phyloP scores from a whole-genome alignment of 2,888 invertebrate species.

The Acrobasis repandana region DNA sequence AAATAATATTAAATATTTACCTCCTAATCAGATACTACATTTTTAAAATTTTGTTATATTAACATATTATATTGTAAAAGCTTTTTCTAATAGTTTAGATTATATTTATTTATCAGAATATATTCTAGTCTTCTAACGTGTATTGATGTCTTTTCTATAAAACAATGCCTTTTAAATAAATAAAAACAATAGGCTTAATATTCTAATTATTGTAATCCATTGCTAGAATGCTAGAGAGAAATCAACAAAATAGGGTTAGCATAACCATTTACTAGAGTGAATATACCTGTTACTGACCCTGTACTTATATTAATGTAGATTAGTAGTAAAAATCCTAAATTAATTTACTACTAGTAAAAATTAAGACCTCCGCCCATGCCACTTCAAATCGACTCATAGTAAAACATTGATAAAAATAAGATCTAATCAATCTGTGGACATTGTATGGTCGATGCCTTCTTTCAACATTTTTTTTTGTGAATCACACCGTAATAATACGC shows the following conservation, averaged over 20 bases:
- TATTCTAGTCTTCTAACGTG: slow-evolving; percentile 31
- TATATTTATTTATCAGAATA: slow-evolving; percentile 12
- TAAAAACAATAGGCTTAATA: slow-evolving; percentile 36
- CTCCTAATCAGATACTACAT: no score
- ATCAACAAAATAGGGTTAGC: slow-evolving; percentile 30
- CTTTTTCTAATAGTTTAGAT: background rate
- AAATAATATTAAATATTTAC: no score
- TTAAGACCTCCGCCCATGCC: no score
- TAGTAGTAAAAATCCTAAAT: background rate
- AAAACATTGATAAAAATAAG: no score
- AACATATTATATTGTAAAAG: background rate
- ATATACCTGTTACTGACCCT: slow-evolving; percentile 11
- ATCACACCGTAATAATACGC: no score
- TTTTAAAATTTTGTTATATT: background rate
- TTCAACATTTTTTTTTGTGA: no score
- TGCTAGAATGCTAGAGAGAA: slow-evolving; percentile 41
- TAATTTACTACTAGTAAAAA: no score
- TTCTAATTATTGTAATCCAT: slow-evolving; percentile 31
- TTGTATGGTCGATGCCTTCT: no score
- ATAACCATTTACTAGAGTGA: slow-evolving; percentile 18
- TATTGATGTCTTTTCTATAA: slow-evolving; percentile 33
- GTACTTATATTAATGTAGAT: background rate
- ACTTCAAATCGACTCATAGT: no score
- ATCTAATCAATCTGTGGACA: no score
- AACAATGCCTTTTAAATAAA: slow-evolving; percentile 34